Base-by-base conservation (phyloP, 2,797 vertebrate genomes). In the Enteromius unitaeniatus region DNA sequence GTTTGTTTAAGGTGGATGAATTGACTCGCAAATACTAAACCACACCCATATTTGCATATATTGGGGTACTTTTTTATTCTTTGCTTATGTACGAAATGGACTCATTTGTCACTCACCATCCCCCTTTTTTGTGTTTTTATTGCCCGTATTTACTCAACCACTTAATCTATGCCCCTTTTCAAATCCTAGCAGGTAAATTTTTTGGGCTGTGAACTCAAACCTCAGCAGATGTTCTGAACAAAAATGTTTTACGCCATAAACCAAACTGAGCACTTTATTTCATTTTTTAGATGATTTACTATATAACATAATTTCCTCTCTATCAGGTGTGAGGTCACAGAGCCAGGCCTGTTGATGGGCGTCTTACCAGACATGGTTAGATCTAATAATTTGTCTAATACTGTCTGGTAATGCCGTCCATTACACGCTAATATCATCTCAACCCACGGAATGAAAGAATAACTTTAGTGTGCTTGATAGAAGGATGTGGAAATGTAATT, bases 351-450 rank as follows among this genome's bases (percentile, higher is more conserved):
- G 96, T 93, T 85, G 96, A 97, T 97, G 94, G 96, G 92, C 91
- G 97, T 97, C 97, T 99, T 99, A 99, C 98, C 98, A 99, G 98
- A 96, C 98, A 98, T 88, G 94, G 96, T 99, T 99, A 99, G 98
- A 99, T 97, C 94, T 98, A 93, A 92, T 93, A 96, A 95, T 83
- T 92, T 94, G 96, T 99, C 98, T 99, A 99, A 99, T 99, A 99
- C 98, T 99, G 98, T 99, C 98, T 99, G 98, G 97, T 99, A 99
- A 99, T 97, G 97, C 97, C 97, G 95, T 96, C 95, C 93, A 96
- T 98, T 92, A 92, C 96, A 94, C 45, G 87, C 95, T 92, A 95
- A 94, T 93, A 91, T 79, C 87, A 90, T 96, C 73, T 49, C 55
- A 28, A 9, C 62, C 28, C 15, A 31, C 15, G 6, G 7, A 64